These are phyloP conservation scores for Montipora sp. DNA, from an alignment of 64 coral and sea anemone species.

Conservation along the genomic window DNA sequence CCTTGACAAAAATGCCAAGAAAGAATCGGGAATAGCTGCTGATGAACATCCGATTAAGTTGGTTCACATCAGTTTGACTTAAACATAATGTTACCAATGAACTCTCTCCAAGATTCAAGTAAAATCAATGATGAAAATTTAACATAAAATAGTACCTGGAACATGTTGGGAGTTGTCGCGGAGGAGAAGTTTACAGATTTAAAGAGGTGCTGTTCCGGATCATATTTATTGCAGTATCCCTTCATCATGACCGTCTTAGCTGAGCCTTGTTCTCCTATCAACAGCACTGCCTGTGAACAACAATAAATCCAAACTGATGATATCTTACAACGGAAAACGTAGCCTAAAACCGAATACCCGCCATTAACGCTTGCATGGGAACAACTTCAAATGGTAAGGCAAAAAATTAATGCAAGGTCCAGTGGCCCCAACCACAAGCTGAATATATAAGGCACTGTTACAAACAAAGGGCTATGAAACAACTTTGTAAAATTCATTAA, in stretches of 20 bases:
- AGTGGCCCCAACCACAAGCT: no score
- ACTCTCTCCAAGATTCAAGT: no score
- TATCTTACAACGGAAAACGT: neutral
- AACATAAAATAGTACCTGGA: slow-evolving; percentile 70
- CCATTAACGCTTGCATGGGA: neutral
- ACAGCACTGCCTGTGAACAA: slow-evolving; percentile 76
- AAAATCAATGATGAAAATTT: no score
- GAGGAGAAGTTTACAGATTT: slow-evolving; percentile 98
- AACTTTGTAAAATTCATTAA: no score
- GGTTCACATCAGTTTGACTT: no score
- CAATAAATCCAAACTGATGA: neutral
- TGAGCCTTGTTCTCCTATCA: slow-evolving; percentile 99
- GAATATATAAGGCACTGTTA: no score
- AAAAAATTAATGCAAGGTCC: no score
- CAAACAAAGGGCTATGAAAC: no score
- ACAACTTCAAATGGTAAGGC: neutral
- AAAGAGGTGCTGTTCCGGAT: slow-evolving; percentile 88
- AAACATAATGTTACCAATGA: no score
- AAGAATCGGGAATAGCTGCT: no score
- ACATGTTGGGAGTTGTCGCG: slow-evolving; percentile 99
- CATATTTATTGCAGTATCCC: slow-evolving; percentile 92
- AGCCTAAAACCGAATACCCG: neutral
- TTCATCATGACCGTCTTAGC: slow-evolving; percentile 99
- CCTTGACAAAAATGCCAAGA: no score
- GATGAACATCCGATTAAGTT: no score